These are phyloP conservation scores for Dolichotis patagonum DNA, from an alignment of 2,113 vertebrate genomes.

Conservation along the genomic window DNA sequence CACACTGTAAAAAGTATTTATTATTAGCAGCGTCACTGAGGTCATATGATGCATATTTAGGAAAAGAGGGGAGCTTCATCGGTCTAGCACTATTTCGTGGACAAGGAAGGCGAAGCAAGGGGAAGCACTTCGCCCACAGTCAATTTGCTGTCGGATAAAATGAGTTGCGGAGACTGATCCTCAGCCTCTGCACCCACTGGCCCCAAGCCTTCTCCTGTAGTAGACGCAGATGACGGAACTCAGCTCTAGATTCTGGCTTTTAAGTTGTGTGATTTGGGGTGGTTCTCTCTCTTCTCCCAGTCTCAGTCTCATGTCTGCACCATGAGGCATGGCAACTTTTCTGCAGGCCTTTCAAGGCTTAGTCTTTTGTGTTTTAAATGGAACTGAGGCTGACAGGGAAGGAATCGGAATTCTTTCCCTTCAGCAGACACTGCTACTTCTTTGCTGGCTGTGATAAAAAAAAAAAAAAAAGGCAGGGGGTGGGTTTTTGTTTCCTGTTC, in stretches of 20 bases:
- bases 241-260: background rate
- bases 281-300: background rate
- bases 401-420: conserved; percentile 21
- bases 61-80: background rate
- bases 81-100: background rate
- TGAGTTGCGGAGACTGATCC: background rate
- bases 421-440: background rate
- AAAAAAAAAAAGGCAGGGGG: background rate
- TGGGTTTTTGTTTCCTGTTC: conserved; percentile 68
- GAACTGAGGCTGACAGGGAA: background rate
- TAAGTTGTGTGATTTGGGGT: background rate
- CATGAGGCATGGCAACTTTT: background rate
- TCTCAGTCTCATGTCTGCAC: background rate
- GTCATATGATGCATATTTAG: background rate
- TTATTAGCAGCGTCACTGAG: background rate
- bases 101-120: background rate
- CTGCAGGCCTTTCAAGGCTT: background rate
- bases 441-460: conserved; percentile 8
- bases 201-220: background rate
- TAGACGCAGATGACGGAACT: background rate
- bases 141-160: background rate
- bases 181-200: background rate
- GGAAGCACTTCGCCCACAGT: background rate
- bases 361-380: background rate
- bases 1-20: background rate